Evolutionary conservation across 2,113 vertebrate genomes (phyloP), one percentile per base, ranked within the genome.

Genomic region (Hemiprocne comata): DNA sequence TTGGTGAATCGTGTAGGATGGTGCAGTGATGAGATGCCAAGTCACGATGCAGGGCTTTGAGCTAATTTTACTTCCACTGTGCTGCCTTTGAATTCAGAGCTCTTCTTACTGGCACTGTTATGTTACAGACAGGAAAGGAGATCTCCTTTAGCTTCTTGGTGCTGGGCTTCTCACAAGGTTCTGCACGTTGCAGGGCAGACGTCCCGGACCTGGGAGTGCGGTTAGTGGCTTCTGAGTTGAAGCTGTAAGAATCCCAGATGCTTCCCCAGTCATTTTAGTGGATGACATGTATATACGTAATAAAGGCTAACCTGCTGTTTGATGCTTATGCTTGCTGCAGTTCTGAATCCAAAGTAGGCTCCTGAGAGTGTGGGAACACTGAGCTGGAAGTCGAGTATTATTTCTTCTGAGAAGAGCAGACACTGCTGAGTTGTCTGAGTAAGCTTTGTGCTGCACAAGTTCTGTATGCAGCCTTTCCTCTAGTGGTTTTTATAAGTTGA

Each of bases 1-100:
- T 93, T 74, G 65, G 69, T 89, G 80, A 92, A 75, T 96, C 65
- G 8, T 62, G 83, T 72, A 61, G 86, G 89, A 84, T 89, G 84
- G 53, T 64, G 42, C 81, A 87, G 62, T 64, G 76, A 85, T 89
- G 86, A 94, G 83, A 75, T 75, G 73, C 86, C 94, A 93, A 96
- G 93, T 96, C 95, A 96, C 80, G 57, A 96, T 94, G 46, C 66
- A 90, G 86, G 5, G 3, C 93, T 95, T 93, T 66, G 86, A 92
- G 93, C 91, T 97, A 93, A 96, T 93, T 97, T 96, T 95, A 84
- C 73, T 95, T 93, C 65, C 83, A 93, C 53, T 55, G 60, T 92
- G 65, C 86, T 92, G 93, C 69, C 89, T 94, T 84, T 92, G 86
- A 80, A 87, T 93, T 66, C 28, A 71, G 48, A 75, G 76, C 60